These are phyloP conservation scores for Raja brachyura DNA, from an alignment of 2,113 vertebrate genomes.

Conservation along the genomic window DNA sequence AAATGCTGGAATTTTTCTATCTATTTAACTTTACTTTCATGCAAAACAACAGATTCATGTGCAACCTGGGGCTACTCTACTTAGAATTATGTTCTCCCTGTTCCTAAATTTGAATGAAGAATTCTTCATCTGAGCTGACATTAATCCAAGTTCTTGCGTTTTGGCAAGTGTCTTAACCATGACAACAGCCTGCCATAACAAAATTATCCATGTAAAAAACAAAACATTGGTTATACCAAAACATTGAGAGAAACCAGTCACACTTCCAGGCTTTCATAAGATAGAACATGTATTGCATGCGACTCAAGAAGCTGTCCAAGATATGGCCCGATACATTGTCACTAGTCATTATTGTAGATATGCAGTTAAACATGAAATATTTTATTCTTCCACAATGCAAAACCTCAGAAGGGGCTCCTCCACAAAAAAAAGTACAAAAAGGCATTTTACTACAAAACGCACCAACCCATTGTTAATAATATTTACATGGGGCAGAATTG, in stretches of 20 bases:
- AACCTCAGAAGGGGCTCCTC: not conserved
- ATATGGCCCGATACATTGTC: not conserved
- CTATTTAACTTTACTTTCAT: not conserved
- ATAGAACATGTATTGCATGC: not conserved
- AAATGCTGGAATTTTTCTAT: not conserved
- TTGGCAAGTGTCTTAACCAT: not conserved
- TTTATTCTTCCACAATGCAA: not conserved
- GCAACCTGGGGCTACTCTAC: not conserved
- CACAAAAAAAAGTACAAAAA: not conserved
- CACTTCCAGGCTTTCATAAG: not conserved
- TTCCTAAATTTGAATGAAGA: not conserved
- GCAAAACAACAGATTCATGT: not conserved
- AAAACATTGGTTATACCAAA: not conserved
- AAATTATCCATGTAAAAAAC: not conserved
- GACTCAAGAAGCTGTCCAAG: not conserved
- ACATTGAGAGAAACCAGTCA: not conserved
- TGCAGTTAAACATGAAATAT: not conserved
- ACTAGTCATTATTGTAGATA: not conserved
- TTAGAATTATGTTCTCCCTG: not conserved
- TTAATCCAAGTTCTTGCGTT: not conserved
- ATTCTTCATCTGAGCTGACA: not conserved
- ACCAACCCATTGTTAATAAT: not conserved
- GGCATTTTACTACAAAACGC: not conserved
- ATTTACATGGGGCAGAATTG: no score
- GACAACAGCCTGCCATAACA: not conserved